Percentiles rank a stretch among this genome's conserved stretches.
Evolutionary conservation across 64 coral and sea anemone species (phyloP).

Genomic region (Dendrophyllia cribrosa): DNA sequence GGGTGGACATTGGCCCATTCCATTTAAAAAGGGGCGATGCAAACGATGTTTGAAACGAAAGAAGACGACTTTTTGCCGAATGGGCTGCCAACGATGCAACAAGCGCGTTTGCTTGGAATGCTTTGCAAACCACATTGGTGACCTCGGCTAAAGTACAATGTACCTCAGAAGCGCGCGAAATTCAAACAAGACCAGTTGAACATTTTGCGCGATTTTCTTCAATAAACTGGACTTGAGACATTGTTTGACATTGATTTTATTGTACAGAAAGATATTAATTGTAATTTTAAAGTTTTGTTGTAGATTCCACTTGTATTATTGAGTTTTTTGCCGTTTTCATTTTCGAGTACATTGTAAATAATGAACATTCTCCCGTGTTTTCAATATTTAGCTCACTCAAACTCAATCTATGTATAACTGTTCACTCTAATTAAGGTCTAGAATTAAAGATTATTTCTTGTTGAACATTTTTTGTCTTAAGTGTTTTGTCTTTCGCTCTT

Average conservation of each 20-base stretch:
- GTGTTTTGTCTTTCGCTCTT: background rate
- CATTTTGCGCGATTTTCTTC: background rate
- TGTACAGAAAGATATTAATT: background rate
- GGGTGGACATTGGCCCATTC: conserved; percentile 5
- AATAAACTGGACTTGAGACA: background rate
- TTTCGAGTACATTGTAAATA: background rate
- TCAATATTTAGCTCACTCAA: background rate
- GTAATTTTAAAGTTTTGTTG: background rate
- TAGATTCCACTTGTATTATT: background rate
- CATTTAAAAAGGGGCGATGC: conserved; percentile 13
- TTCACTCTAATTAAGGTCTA: background rate
- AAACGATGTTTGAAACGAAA: conserved; percentile 14
- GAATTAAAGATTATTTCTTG: background rate
- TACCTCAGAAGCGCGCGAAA: conserved; percentile 5
- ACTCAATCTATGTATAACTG: background rate
- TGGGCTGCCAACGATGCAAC: conserved; percentile 6
- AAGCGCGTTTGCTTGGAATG: conserved; percentile 14
- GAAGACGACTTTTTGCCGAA: background rate
- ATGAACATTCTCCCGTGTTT: background rate
- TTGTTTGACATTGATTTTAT: background rate
- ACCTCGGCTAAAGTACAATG: background rate
- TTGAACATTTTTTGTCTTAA: background rate
- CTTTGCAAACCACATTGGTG: background rate
- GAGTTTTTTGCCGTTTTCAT: background rate
- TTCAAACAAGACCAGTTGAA: background rate